Evolutionary conservation across 2,113 vertebrate genomes (phyloP).

Genomic region (Hyperopisus bebe): DNA sequence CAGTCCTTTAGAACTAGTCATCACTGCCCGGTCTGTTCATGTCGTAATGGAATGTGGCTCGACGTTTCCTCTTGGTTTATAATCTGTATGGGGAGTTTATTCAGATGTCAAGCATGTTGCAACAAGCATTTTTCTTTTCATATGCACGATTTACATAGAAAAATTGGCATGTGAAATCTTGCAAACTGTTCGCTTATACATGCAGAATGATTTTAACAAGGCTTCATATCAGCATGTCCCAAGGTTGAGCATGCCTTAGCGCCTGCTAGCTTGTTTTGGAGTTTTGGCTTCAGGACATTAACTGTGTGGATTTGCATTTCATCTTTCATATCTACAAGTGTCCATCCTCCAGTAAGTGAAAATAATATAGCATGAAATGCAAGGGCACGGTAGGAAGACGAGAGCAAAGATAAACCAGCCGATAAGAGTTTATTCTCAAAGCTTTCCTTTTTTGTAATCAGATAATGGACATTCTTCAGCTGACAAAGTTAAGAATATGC

Average conservation of each 20-base stretch:
- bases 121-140: not conserved
- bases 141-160: not conserved
- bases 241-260: not conserved
- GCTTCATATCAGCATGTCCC: not conserved
- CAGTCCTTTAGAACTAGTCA: not conserved
- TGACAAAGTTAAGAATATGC: not conserved
- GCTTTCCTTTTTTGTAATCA: not conserved
- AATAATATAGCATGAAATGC: not conserved
- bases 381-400: not conserved
- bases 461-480: not conserved
- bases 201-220: not conserved
- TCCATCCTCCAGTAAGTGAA: not conserved
- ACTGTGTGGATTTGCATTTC: not conserved
- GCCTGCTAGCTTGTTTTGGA: not conserved
- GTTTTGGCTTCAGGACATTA: not conserved
- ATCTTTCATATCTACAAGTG: not conserved
- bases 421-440: not conserved
- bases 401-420: not conserved
- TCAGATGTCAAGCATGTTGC: not conserved
- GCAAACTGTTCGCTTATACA: not conserved
- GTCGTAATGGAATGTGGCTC: not conserved
- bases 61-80: not conserved
- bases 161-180: not conserved
- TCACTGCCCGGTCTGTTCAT: not conserved
- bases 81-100: not conserved